Base-by-base conservation (phyloP, 2,888 invertebrate species). In the Spisula subtruncata region DNA sequence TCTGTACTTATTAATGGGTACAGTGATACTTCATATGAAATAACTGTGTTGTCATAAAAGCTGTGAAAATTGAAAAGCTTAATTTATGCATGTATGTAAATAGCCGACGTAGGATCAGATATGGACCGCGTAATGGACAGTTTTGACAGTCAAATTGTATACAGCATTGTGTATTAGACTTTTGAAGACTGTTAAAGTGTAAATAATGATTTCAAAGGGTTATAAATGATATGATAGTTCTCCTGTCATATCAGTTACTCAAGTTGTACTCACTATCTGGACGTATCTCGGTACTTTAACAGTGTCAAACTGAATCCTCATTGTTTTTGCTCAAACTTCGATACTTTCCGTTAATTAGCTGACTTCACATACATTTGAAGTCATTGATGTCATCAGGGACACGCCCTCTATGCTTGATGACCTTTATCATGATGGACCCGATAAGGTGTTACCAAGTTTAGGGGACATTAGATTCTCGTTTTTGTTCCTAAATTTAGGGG, bases 281-380 rank as follows among this genome's bases (percentile, higher is more conserved):
- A 41, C 41, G 2, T 41, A 41, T 32, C 75, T 75, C 12, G 32
- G 35, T 75, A 18, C 75, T 35, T 75, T 75, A 66, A 66, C 25
- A n/a, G 60, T 25, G 60, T 66, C 60, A 66, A 10, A 66, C 20
- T 16, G 32, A 75, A 25, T 75, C 16, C 18, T 32, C 32, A 75
- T 75, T 75, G 75, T 75, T 35, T 75, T 75, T 75, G 75, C 35
- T 75, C 75, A 75, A 18, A 35, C 18, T 14, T 25, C 1, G 75
- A n/a, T 35, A 75, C 75, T 75, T 35, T 35, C 29, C 25, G 75
- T 35, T 75, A 32, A 75, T 75, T 75, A 75, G 35, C 32, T 75
- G 75, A 75, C 75, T 75, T 75, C 75, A 75, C 85, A 85, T 80
- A 32, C 79, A 85, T 85, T 85, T 80, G 48, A 85, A 85, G 54